These are phyloP conservation scores for Corythoichthys haematopterus DNA, from an alignment of 2,113 vertebrate genomes.

Conservation along the genomic window DNA sequence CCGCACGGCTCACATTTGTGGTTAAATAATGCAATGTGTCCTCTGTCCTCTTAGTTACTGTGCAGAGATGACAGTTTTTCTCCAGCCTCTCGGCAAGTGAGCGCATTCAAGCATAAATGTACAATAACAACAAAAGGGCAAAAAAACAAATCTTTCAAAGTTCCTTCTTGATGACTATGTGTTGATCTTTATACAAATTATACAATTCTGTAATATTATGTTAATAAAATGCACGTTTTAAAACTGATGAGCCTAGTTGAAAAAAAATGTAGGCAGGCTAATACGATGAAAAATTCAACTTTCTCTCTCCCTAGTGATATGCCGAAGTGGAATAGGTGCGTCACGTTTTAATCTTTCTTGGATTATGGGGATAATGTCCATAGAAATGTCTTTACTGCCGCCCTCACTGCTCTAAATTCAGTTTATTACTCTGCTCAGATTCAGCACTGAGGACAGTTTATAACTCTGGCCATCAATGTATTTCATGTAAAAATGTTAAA, in stretches of 20 bases:
- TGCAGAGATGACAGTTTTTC: constrained; percentile 46
- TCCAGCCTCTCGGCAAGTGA: constrained; percentile 6
- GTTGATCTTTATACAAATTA: not conserved
- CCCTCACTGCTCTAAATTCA: not conserved
- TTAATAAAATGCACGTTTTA: not conserved
- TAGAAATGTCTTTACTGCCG: not conserved
- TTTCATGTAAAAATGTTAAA: not conserved
- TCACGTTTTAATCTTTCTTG: not conserved
- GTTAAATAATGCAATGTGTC: constrained; percentile 46
- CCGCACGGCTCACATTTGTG: constrained; percentile 59
- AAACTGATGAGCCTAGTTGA: not conserved
- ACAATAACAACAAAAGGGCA: not conserved
- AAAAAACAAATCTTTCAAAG: not conserved
- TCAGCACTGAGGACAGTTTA: not conserved
- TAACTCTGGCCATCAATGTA: not conserved
- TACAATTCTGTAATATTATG: not conserved
- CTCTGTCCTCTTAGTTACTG: constrained; percentile 64
- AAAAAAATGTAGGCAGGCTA: not conserved
- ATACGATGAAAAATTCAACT: not conserved
- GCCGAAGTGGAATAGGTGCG: not conserved
- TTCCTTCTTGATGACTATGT: not conserved
- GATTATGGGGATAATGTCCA: not conserved
- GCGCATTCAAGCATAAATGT: too few relatives aligned
- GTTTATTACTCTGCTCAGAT: not conserved
- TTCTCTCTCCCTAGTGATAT: not conserved